Percentiles rank a stretch among this genome's conserved stretches.
These are phyloP conservation scores for Gryon sp. DNA, from an alignment of 1,140 invertebrate genomes.

Conservation along the genomic window DNA sequence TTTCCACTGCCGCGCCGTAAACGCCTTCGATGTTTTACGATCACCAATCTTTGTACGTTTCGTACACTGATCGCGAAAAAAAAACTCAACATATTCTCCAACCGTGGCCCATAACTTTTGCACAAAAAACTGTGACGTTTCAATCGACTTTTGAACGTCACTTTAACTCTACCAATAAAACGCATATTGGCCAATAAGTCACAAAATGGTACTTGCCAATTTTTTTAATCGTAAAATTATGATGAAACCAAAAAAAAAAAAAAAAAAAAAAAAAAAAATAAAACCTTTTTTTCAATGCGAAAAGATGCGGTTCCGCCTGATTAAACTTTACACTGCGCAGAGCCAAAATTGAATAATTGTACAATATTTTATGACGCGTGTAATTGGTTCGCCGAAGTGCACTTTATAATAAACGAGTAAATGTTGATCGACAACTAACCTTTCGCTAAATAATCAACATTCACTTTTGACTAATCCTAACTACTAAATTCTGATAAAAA, in stretches of 20 bases:
- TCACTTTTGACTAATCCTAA: conserved; percentile 40
- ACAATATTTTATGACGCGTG: too few species aligned
- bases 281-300: too few species aligned
- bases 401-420: too few species aligned
- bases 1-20: conserved; percentile 67
- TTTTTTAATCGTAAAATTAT: neutral
- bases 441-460: conserved; percentile 32
- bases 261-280: too few species aligned
- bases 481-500: too few species aligned
- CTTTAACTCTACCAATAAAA: too few species aligned
- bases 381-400: too few species aligned
- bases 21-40: conserved; percentile 73
- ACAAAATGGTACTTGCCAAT: neutral
- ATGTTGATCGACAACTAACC: conserved; percentile 44
- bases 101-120: neutral
- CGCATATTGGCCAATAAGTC: conserved; percentile 12
- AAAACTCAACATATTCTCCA: conserved; percentile 10
- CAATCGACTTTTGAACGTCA: too few species aligned
- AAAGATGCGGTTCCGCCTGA: too few species aligned
- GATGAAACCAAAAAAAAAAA: too few species aligned
- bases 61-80: conserved; percentile 6
- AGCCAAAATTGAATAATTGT: too few species aligned
- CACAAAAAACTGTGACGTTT: conserved; percentile 3
- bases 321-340: too few species aligned
- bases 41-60: conserved; percentile 67